Conservation (phyloP, 2,888 invertebrate species). For the Neocrepidodera transversa region DNA sequence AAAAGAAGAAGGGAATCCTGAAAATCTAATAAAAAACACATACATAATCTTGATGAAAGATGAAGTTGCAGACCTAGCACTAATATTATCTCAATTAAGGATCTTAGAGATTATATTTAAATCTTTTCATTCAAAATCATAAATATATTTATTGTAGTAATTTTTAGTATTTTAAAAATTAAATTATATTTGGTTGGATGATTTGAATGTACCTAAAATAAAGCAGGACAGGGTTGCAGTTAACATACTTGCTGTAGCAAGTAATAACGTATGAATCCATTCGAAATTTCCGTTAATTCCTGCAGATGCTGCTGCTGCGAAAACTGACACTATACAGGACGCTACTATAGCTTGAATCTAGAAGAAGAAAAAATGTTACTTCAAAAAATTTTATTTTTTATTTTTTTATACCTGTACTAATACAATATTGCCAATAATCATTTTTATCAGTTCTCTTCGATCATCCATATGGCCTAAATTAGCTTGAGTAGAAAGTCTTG, state of each 20-base stretch:
- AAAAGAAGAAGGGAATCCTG: too few species aligned
- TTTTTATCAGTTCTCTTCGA: slow-evolving; percentile 73
- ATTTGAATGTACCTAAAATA: slow-evolving; percentile 73
- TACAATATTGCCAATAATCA: slow-evolving; percentile 90
- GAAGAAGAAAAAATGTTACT: slow-evolving; percentile 26
- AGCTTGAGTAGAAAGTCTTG: slow-evolving; percentile 94
- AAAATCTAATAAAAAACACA: too few species aligned
- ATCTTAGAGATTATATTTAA: too few species aligned
- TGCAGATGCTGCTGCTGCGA: slow-evolving; percentile 81
- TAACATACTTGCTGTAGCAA: slow-evolving; percentile 83
- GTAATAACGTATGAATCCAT: slow-evolving; percentile 75
- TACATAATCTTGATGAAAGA: too few species aligned
- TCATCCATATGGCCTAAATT: slow-evolving; percentile 93
- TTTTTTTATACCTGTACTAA: slow-evolving; percentile 75
- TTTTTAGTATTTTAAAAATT: too few species aligned
- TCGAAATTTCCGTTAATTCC: slow-evolving; percentile 69
- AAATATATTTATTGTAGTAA: too few species aligned
- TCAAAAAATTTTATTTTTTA: too few species aligned
- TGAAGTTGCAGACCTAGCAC: too few species aligned
- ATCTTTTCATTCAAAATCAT: too few species aligned
- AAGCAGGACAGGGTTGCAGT: slow-evolving; percentile 94
- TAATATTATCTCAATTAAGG: too few species aligned
- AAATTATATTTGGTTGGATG: too few species aligned
- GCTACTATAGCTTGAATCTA: slow-evolving; percentile 88
- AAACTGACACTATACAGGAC: slow-evolving; percentile 83